These are phyloP conservation scores for Aphidius colemani DNA, from an alignment of 2,888 invertebrate species.

Conservation along the genomic window DNA sequence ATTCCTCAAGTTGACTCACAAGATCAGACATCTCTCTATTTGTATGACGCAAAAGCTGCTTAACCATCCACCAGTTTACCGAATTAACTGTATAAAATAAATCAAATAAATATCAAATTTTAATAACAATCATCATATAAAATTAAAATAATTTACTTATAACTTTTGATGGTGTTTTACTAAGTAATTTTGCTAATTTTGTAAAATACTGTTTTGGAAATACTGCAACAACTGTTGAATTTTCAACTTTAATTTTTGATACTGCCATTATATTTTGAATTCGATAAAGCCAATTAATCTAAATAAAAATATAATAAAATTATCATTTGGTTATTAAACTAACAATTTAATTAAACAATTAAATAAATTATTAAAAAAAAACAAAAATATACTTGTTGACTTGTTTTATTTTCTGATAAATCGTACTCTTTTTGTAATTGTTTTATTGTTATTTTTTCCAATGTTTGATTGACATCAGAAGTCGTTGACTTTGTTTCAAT, in stretches of 20 bases:
- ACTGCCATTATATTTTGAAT: neutral
- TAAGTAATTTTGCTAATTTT: neutral
- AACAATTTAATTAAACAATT: neutral
- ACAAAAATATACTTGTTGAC: neutral
- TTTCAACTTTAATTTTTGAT: neutral
- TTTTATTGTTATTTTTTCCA: neutral
- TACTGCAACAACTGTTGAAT: slow-evolving; percentile 3
- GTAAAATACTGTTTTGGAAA: slow-evolving; percentile 3
- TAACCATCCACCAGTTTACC: slow-evolving; percentile 13
- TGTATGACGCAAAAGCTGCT: neutral
- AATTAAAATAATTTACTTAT: slow-evolving; percentile 7
- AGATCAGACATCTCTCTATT: neutral
- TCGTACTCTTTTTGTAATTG: slow-evolving; percentile 1
- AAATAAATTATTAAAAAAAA: neutral
- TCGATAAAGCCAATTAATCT: slow-evolving; percentile 11
- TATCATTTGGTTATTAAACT: neutral
- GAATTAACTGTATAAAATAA: neutral
- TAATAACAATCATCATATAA: neutral
- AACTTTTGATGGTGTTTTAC: slow-evolving; percentile 3
- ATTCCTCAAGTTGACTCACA: neutral
- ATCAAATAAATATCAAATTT: neutral
- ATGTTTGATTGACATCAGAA: neutral
- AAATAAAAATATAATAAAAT: neutral
- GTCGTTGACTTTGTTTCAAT: neutral
- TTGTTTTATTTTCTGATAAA: neutral